Evolutionary conservation across 1,140 invertebrate genomes (phyloP).

Genomic region (Drosophila melanica): DNA sequence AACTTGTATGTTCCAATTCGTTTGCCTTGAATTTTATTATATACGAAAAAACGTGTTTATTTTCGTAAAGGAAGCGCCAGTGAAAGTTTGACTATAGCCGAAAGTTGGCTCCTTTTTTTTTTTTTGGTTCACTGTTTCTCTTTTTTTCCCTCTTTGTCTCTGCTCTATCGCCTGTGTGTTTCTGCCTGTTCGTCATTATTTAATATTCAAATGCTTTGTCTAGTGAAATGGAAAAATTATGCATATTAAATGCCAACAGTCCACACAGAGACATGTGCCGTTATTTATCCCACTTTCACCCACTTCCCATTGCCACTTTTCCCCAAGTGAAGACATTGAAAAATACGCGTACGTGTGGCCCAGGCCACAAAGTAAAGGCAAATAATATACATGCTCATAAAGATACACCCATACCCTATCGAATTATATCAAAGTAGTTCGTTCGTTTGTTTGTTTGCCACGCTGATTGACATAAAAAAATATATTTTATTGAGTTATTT

Average conservation of each 20-base stretch:
- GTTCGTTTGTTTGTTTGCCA: conserved; percentile 53
- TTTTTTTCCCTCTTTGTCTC: neutral
- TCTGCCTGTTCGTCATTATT: conserved; percentile 56
- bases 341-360: conserved; percentile 42
- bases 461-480: conserved; percentile 75
- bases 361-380: neutral
- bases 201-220: conserved; percentile 80
- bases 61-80: conserved; percentile 39
- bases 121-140: neutral
- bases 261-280: conserved; percentile 50
- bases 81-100: conserved; percentile 30
- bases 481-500: conserved; percentile 70
- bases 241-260: conserved; percentile 72
- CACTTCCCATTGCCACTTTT: neutral
- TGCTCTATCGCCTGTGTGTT: neutral
- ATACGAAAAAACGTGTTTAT: conserved; percentile 70
- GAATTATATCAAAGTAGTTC: conserved; percentile 33
- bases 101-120: neutral
- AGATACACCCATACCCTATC: neutral
- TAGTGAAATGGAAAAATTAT: conserved; percentile 78
- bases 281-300: conserved; percentile 25
- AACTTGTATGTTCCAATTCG: conserved; percentile 73
- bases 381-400: neutral
- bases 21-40: conserved; percentile 79
- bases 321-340: conserved; percentile 49